These are phyloP conservation scores for Acleris holmiana DNA, from an alignment of 2,888 invertebrate species.

Conservation along the genomic window DNA sequence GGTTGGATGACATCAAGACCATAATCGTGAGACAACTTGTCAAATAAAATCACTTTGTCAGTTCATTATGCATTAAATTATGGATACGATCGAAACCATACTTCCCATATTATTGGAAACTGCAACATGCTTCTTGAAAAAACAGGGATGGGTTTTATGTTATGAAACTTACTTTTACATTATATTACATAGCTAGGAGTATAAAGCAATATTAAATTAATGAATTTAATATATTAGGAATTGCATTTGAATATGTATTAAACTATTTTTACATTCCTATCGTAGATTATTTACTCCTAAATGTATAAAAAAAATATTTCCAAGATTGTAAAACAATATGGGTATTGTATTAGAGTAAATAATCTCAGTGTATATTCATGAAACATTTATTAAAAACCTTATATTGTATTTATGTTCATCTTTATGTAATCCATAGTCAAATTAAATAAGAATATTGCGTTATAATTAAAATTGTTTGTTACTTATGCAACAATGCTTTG, in stretches of 20 bases:
- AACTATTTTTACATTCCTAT: neutral
- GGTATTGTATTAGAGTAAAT: neutral
- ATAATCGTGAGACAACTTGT: slow-evolving; percentile 72
- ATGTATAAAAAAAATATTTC: no score
- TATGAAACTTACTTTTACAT: no score
- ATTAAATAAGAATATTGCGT: slow-evolving; percentile 6
- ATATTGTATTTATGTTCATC: slow-evolving; percentile 9
- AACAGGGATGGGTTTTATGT: no score
- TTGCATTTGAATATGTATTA: no score
- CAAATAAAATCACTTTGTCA: slow-evolving; percentile 48
- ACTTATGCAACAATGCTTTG: slow-evolving; percentile 18
- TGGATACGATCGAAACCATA: no score
- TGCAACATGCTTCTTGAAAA: no score
- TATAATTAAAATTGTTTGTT: slow-evolving; percentile 15
- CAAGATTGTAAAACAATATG: neutral
- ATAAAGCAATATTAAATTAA: no score
- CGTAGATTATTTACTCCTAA: neutral
- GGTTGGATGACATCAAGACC: slow-evolving; percentile 82
- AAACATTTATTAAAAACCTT: slow-evolving; percentile 8
- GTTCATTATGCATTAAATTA: no score
- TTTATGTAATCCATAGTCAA: neutral
- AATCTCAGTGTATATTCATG: neutral
- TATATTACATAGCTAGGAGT: no score
- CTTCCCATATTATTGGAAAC: no score
- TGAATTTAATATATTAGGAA: no score